These are phyloP conservation scores for Trissoscelio sp. DNA, from an alignment of 2,888 invertebrate species.

Conservation along the genomic window DNA sequence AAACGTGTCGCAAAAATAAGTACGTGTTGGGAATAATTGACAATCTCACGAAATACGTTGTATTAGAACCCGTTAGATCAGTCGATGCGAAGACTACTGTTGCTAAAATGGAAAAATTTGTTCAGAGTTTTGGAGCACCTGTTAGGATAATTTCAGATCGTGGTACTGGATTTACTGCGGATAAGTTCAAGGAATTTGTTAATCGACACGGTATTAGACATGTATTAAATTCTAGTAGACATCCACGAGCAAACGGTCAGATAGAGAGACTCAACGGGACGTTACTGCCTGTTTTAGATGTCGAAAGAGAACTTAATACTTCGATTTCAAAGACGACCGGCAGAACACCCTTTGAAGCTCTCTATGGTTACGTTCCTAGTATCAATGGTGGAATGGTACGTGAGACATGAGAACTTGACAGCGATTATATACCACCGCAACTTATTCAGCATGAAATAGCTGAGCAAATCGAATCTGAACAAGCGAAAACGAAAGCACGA, in stretches of 20 bases:
- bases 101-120: constrained; percentile 55
- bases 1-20: constrained; percentile 39
- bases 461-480: neutral
- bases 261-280: neutral
- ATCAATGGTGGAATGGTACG: no score
- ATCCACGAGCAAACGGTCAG: neutral
- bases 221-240: neutral
- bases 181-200: constrained; percentile 58
- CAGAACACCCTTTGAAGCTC: no score
- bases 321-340: no score
- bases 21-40: constrained; percentile 63
- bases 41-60: constrained; percentile 63
- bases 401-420: no score
- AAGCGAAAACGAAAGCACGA: neutral
- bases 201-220: constrained; percentile 19
- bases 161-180: constrained; percentile 61
- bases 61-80: constrained; percentile 56
- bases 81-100: constrained; percentile 44
- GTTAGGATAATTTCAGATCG: constrained; percentile 61
- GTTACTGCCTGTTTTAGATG: neutral
- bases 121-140: constrained; percentile 63
- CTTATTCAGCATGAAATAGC: neutral
- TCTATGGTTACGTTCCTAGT: no score
- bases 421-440: no score
- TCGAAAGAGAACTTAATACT: no score